These are phyloP conservation scores for Gryllus bimaculatus DNA, from an alignment of 1,140 invertebrate species.

Conservation along the genomic window DNA sequence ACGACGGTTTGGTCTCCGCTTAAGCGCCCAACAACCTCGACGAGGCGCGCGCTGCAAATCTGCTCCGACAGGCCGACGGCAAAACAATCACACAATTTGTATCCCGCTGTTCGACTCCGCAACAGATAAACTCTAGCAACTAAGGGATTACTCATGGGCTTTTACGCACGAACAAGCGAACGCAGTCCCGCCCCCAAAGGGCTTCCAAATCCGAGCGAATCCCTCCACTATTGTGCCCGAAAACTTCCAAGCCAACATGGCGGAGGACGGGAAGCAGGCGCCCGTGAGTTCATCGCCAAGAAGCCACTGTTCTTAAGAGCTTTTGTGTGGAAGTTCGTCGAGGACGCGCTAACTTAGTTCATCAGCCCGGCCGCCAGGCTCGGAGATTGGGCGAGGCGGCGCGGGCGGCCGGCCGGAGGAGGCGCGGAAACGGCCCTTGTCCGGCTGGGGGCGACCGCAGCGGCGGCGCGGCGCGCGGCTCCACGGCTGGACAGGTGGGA, in stretches of 20 bases:
- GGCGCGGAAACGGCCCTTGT: not conserved
- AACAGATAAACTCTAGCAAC: not conserved
- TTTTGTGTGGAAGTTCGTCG: not conserved
- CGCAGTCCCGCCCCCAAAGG: not conserved
- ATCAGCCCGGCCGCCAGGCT: not conserved
- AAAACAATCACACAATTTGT: not conserved
- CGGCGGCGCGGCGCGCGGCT: no score
- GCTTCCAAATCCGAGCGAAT: not conserved
- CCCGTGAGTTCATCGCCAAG: not conserved
- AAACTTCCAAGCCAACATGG: not conserved
- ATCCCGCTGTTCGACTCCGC: not conserved
- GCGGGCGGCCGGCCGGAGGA: not conserved
- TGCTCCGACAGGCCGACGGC: no score
- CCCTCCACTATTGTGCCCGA: not conserved
- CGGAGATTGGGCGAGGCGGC: not conserved
- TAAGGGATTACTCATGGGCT: not conserved
- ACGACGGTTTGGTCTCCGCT: no score
- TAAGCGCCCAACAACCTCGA: no score
- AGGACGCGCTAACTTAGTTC: not conserved
- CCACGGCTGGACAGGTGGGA: no score
- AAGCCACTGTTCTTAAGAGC: conserved; percentile 3
- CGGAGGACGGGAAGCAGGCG: not conserved
- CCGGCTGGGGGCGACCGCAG: not conserved
- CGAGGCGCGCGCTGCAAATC: no score
- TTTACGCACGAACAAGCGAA: no score